Conservation (phyloP, 2,888 invertebrate genomes). For the Drosophila pegasa region DNA sequence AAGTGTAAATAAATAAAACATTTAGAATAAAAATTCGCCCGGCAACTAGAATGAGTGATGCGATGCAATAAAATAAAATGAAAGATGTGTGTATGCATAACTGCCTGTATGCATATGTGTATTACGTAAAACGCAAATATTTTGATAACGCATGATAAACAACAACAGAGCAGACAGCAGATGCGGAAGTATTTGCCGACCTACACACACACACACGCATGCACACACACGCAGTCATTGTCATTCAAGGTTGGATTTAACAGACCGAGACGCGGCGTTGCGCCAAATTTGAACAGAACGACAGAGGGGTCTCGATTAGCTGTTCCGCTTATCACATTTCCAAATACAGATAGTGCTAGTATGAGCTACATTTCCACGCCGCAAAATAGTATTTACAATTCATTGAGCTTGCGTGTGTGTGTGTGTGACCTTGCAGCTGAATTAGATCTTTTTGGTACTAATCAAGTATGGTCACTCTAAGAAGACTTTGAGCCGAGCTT, state of each 20-base stretch:
- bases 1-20: slow-evolving; percentile 31
- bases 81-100: background rate
- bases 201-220: slow-evolving; percentile 6
- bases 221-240: slow-evolving; percentile 39
- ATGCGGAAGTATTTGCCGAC: slow-evolving; percentile 52
- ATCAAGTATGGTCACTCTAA: background rate
- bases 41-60: too few species aligned
- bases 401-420: background rate
- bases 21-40: too few species aligned
- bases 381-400: background rate
- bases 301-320: background rate
- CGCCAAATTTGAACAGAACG: slow-evolving; percentile 7
- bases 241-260: slow-evolving; percentile 56
- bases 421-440: background rate
- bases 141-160: slow-evolving; percentile 54
- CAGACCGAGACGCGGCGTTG: background rate
- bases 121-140: slow-evolving; percentile 53
- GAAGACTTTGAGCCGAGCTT: slow-evolving; percentile 2
- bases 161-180: slow-evolving; percentile 32
- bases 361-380: background rate
- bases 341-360: slow-evolving; percentile 17
- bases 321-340: slow-evolving; percentile 21
- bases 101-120: slow-evolving; percentile 15
- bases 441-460: background rate
- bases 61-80: background rate